Percentiles rank a stretch among this genome's conserved stretches.
Conservation (phyloP, 1,140 invertebrate genomes). For the Belonocnema kinseyi region DNA sequence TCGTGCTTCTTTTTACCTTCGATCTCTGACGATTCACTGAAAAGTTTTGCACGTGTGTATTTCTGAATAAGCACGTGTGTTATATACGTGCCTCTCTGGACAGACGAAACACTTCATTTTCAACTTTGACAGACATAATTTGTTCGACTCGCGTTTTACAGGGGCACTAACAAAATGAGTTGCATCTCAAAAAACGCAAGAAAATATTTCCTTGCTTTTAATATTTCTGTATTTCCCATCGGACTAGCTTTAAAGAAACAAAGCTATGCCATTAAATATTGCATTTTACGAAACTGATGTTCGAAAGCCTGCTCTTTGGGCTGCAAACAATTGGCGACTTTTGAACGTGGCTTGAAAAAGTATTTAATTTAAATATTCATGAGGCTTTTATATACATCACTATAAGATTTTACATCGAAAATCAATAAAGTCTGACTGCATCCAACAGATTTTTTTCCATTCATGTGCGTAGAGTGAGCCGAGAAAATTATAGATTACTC, state of each 20-base stretch:
- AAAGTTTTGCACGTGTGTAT: not conserved
- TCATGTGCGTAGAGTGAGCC: too few relatives aligned
- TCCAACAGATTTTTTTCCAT: too few relatives aligned
- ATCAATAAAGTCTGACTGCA: too few relatives aligned
- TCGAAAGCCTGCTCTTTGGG: too few relatives aligned
- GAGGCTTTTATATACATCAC: too few relatives aligned
- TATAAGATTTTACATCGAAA: too few relatives aligned
- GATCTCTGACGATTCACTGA: not conserved
- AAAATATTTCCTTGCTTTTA: not conserved
- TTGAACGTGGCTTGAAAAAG: too few relatives aligned
- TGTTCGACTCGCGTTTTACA: not conserved
- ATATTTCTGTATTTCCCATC: not conserved
- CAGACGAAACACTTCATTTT: constrained; percentile 4
- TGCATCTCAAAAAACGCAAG: not conserved
- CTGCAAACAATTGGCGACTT: too few relatives aligned
- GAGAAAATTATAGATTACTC: too few relatives aligned
- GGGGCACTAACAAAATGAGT: constrained; percentile 3
- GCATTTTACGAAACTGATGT: too few relatives aligned
- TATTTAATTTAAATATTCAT: too few relatives aligned
- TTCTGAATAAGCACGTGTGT: not conserved
- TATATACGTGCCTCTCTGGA: not conserved
- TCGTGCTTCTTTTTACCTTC: constrained; percentile 16
- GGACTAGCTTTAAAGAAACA: not conserved
- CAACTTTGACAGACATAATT: constrained; percentile 1
- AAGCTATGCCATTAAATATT: too few relatives aligned